These are phyloP conservation scores for Leptinotarsa juncta DNA, from an alignment of 2,888 invertebrate genomes.

Conservation along the genomic window DNA sequence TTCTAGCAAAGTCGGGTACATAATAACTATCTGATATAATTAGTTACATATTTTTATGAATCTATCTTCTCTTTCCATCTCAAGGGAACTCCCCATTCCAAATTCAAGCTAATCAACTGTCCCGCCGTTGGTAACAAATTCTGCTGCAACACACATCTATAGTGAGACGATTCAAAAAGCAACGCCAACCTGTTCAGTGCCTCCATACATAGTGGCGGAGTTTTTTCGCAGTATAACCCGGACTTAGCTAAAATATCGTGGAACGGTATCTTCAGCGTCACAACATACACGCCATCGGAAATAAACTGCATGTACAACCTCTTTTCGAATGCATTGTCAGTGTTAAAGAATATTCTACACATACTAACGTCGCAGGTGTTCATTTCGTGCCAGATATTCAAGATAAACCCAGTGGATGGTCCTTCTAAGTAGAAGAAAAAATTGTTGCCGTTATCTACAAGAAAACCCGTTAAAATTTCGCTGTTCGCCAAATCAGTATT, in stretches of 20 bases:
- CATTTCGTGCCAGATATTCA: slow-evolving; percentile 50
- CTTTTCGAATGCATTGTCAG: slow-evolving; percentile 56
- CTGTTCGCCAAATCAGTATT: slow-evolving; percentile 13
- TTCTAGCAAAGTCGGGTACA: no score
- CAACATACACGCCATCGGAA: slow-evolving; percentile 51
- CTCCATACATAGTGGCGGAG: slow-evolving; percentile 56
- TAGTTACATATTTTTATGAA: not conserved
- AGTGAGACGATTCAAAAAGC: slow-evolving; percentile 51
- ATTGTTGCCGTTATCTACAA: slow-evolving; percentile 52
- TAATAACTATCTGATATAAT: no score
- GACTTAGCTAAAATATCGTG: slow-evolving; percentile 53
- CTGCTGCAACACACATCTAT: slow-evolving; percentile 54
- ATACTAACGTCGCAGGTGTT: slow-evolving; percentile 27
- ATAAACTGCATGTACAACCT: slow-evolving; percentile 55
- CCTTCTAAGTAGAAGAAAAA: slow-evolving; percentile 54
- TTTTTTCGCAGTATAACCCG: slow-evolving; percentile 54
- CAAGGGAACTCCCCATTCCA: slow-evolving; percentile 61
- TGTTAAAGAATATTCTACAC: slow-evolving; percentile 57
- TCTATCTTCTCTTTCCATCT: slow-evolving; percentile 40
- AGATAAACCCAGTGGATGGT: slow-evolving; percentile 50
- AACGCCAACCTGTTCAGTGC: slow-evolving; percentile 58
- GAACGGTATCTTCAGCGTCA: slow-evolving; percentile 55
- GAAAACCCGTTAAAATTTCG: slow-evolving; percentile 53
- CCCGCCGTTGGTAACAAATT: slow-evolving; percentile 57
- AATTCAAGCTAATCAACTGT: slow-evolving; percentile 59